phyloP scores from a whole-genome alignment of 2,888 invertebrate genomes.

The Hirtodrosophila cameraria region DNA sequence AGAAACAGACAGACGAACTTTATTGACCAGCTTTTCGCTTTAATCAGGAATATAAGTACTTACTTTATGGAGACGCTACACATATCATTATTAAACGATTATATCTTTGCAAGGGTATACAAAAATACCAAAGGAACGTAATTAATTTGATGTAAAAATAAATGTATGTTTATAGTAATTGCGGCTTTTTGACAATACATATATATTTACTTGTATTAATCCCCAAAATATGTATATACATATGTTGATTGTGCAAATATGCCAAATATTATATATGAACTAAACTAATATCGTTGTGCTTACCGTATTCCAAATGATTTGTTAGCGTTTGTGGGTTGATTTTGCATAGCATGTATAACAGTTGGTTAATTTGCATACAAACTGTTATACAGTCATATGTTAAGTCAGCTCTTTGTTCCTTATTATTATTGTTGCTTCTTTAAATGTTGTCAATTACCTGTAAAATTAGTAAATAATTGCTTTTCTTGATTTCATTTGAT shows the following conservation, averaged over 20 bases:
- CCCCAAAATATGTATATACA: background rate
- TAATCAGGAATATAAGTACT: too few relatives aligned
- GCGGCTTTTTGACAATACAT: constrained; percentile 18
- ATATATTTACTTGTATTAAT: constrained; percentile 5
- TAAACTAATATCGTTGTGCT: constrained; percentile 68
- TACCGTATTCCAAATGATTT: constrained; percentile 71
- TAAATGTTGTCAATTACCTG: constrained; percentile 43
- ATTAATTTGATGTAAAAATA: constrained; percentile 46
- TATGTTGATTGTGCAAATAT: constrained; percentile 14
- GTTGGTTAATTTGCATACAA: constrained; percentile 1
- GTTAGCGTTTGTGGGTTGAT: constrained; percentile 37
- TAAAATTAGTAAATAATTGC: constrained; percentile 32
- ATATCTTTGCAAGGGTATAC: background rate
- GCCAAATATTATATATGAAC: constrained; percentile 44
- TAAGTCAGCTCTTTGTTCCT: constrained; percentile 11
- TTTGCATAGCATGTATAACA: constrained; percentile 28
- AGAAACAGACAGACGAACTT: too few relatives aligned
- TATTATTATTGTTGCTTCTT: constrained; percentile 25
- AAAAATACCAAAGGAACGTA: constrained; percentile 22
- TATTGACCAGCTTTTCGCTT: too few relatives aligned
- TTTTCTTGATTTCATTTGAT: constrained; percentile 7
- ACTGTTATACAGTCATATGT: constrained; percentile 20
- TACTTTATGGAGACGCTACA: too few relatives aligned
- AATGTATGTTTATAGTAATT: constrained; percentile 45
- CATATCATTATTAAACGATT: too few relatives aligned